Base-by-base conservation (phyloP, 2,113 vertebrate species). In the Sula dactylatra region DNA sequence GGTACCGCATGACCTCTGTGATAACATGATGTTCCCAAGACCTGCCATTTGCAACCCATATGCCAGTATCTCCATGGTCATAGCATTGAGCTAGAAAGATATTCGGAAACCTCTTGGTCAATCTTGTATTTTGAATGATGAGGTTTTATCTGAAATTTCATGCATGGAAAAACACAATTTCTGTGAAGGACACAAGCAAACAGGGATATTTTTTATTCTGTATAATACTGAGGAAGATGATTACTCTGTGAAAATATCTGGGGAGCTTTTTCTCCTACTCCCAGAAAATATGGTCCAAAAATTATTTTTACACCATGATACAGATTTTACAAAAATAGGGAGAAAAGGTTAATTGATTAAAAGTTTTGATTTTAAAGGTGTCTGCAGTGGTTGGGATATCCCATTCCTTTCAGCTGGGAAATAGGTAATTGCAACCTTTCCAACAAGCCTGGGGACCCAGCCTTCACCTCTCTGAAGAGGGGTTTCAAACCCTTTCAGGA, bases 371-470 rank as follows among this genome's bases (percentile, higher is more conserved):
- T 92, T 61, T 59, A 72, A 79, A 38, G 24, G 45, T 47, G 19
- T 13, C 14, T 79, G 40, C 42, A 78, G 1, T 13, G 24, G 16
- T 13, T 72, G 71, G 44, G n/a, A 56, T 82, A 44, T 40, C 38
- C 16, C 61, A 13, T 47, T 82, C 40, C 29, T 29, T 71, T 76
- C 31, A 72, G 16, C 4, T 65, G 40, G 18, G 27, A 94, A 72
- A 70, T 4, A 61, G 16, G 5, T 13, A 67, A 69, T 5, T 18
- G 16, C 22, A 84, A 45, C 31, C 7, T 56, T 52, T 55, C 56
- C 52, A 55, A 9, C 1, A 5, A 0, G 4, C 20, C 9, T 54
- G 18, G 7, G 16, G 32, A 61, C 29, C 12, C 38, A 45, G 2
- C 16, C 31, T 76, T 42, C 0, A 0, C 8, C 55, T 52, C 26